Evolutionary conservation across 2,113 vertebrate genomes (phyloP).

Genomic region (Phalacrocorax brasilianus): DNA sequence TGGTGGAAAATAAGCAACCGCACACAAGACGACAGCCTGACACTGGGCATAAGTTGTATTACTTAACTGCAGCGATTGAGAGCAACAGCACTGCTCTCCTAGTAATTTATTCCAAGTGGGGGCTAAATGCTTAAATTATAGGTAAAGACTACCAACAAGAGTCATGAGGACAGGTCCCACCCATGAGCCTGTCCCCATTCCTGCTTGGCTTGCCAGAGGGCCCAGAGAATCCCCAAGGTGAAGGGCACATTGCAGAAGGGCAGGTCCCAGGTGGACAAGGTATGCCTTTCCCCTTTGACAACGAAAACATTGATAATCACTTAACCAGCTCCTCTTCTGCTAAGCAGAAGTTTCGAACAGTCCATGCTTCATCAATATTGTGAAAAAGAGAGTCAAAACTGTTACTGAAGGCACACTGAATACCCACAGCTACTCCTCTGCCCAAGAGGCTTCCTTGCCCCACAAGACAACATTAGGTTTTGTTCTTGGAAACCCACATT

Average conservation of each 20-base stretch:
- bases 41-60: rapidly evolving
- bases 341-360: background rate
- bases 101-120: background rate
- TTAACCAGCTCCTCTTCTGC: background rate
- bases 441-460: background rate
- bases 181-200: background rate
- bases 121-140: background rate
- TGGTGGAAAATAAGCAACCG: background rate
- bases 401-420: background rate
- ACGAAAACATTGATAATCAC: background rate
- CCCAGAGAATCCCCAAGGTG: background rate
- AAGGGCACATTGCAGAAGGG: background rate
- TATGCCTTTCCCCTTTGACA: background rate
- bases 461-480: background rate
- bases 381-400: background rate
- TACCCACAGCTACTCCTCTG: background rate
- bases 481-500: background rate
- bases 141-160: background rate
- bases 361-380: background rate
- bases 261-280: background rate
- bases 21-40: background rate
- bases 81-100: background rate
- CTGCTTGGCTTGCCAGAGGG: background rate
- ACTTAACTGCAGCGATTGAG: background rate
- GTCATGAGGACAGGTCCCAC: background rate